Conservation (phyloP, 1,140 invertebrate genomes). For the Centruroides sculpturatus region DNA sequence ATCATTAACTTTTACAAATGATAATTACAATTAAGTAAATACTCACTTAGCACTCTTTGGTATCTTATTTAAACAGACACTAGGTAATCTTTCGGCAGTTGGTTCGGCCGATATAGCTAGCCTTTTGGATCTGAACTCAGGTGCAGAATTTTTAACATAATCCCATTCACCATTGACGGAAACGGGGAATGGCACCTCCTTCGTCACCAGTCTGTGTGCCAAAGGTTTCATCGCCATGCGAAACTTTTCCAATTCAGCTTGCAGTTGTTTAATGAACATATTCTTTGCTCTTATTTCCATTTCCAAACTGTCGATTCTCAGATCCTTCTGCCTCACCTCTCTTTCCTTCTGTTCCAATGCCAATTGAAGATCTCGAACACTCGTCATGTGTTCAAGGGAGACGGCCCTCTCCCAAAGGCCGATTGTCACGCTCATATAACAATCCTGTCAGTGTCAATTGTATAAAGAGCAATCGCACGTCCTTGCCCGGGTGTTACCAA, state of each 20-base stretch:
- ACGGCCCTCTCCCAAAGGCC: too few species aligned
- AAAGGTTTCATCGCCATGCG: constrained; percentile 56
- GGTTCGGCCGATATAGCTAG: constrained; percentile 5
- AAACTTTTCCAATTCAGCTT: constrained; percentile 72
- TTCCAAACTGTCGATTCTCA: constrained; percentile 50
- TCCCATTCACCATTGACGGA: background rate
- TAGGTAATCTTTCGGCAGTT: too few species aligned
- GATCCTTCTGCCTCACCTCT: constrained; percentile 48
- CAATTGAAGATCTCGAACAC: constrained; percentile 29
- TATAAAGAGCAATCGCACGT: too few species aligned
- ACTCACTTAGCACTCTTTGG: too few species aligned
- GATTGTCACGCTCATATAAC: too few species aligned
- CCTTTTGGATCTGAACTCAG: background rate
- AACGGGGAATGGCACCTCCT: constrained; percentile 3
- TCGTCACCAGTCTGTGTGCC: constrained; percentile 30
- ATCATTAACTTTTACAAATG: too few species aligned
- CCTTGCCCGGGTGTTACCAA: too few species aligned
- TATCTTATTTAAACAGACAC: too few species aligned
- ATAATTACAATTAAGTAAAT: too few species aligned
- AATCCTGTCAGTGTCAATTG: too few species aligned
- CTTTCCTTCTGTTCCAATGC: constrained; percentile 50
- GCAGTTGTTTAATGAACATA: constrained; percentile 33
- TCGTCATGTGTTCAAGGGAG: too few species aligned
- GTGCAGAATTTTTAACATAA: too few species aligned
- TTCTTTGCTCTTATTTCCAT: constrained; percentile 54